Evolutionary conservation across 2,888 invertebrate species (phyloP).

Genomic region (Yponomeuta evonymella): DNA sequence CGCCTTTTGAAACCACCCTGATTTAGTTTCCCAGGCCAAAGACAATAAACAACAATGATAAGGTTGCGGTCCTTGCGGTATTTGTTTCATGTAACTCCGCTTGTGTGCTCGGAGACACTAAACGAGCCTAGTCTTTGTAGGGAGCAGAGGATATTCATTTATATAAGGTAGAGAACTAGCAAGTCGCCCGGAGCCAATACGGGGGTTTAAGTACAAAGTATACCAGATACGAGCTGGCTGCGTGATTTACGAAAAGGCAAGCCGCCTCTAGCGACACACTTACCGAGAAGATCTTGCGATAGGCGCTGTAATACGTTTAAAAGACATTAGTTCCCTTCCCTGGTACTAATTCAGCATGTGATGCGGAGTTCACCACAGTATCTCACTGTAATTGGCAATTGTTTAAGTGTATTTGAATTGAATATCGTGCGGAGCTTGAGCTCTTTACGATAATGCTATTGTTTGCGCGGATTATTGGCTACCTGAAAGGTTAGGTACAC

Average conservation of each 20-base stretch:
- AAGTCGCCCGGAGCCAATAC: slow-evolving; percentile 42
- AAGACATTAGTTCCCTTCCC: slow-evolving; percentile 18
- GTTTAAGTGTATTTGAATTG: slow-evolving; percentile 46
- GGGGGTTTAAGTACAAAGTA: slow-evolving; percentile 37
- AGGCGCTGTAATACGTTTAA: slow-evolving; percentile 27
- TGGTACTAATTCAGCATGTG: slow-evolving; percentile 10
- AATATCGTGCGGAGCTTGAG: slow-evolving; percentile 32
- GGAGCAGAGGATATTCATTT: slow-evolving; percentile 22
- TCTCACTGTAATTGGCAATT: slow-evolving; percentile 51
- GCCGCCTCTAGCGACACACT: slow-evolving; percentile 51
- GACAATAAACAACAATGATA: slow-evolving; percentile 29
- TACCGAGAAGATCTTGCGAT: slow-evolving; percentile 58
- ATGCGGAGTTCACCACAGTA: slow-evolving; percentile 11
- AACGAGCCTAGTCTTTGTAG: slow-evolving; percentile 12
- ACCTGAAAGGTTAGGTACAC: slow-evolving; percentile 18
- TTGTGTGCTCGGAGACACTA: slow-evolving; percentile 10
- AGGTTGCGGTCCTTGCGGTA: slow-evolving; percentile 17
- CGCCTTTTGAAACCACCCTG: slow-evolving; percentile 31
- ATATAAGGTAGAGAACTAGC: slow-evolving; percentile 36
- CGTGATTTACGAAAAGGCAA: slow-evolving; percentile 55
- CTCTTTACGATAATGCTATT: slow-evolving; percentile 10
- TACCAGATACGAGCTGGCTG: slow-evolving; percentile 21
- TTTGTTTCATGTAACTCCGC: slow-evolving; percentile 14
- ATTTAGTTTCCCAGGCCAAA: slow-evolving; percentile 29
- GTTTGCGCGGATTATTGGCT: slow-evolving; percentile 7